Evolutionary conservation across 2,888 invertebrate genomes (phyloP).

Genomic region (Erebia epiphron): DNA sequence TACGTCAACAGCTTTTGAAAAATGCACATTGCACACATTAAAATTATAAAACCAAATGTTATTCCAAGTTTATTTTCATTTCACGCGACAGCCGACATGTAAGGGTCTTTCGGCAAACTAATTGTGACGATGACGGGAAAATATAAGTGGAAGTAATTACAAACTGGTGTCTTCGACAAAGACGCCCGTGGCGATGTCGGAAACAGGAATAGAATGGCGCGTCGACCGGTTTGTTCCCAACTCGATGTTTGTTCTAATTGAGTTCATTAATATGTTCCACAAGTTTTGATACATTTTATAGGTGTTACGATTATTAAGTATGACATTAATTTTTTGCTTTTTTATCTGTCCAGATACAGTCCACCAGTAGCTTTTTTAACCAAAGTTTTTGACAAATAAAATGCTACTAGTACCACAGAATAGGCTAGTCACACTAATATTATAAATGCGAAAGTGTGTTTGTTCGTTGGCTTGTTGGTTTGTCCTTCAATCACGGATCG

Average conservation of each 20-base stretch:
- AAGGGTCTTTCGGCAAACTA: slow-evolving; percentile 46
- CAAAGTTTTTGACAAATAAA: too few relatives aligned
- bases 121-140: slow-evolving; percentile 60
- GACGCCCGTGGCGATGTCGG: slow-evolving; percentile 67
- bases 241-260: slow-evolving; percentile 43
- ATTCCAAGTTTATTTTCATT: slow-evolving; percentile 41
- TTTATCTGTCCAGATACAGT: not conserved
- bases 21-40: slow-evolving; percentile 1
- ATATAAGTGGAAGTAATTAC: slow-evolving; percentile 73
- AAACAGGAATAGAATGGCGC: slow-evolving; percentile 73
- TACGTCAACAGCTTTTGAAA: slow-evolving; percentile 5
- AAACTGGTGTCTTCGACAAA: slow-evolving; percentile 68
- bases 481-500: too few relatives aligned
- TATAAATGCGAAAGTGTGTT: too few relatives aligned
- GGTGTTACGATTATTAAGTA: not conserved
- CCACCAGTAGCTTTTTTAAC: too few relatives aligned
- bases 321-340: not conserved
- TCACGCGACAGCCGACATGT: slow-evolving; percentile 46
- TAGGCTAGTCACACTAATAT: too few relatives aligned
- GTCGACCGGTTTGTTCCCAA: slow-evolving; percentile 50
- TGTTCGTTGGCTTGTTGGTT: too few relatives aligned
- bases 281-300: slow-evolving; percentile 2
- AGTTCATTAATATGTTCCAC: slow-evolving; percentile 15
- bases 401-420: too few relatives aligned
- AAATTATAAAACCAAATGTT: slow-evolving; percentile 20